phyloP scores from a whole-genome alignment of 2,888 invertebrate species.

The Rhaphigaster nebulosa region DNA sequence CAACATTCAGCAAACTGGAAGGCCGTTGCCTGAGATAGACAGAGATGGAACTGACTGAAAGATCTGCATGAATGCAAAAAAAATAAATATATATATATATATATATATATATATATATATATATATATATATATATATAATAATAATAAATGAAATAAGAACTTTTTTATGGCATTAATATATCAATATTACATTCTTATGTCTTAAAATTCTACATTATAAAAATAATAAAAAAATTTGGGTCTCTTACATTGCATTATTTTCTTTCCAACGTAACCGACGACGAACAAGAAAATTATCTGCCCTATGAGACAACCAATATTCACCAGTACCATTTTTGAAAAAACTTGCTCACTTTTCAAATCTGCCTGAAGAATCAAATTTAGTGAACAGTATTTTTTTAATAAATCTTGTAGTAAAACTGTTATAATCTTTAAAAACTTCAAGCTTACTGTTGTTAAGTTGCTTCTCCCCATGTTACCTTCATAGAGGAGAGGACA shows the following conservation, averaged over 20 bases:
- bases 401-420: neutral
- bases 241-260: neutral
- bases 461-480: neutral
- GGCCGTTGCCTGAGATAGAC: too few species aligned
- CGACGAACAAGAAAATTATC: neutral
- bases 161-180: too few species aligned
- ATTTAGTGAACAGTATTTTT: neutral
- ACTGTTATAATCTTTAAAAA: neutral
- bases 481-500: slow-evolving; percentile 27
- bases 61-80: too few species aligned
- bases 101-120: too few species aligned
- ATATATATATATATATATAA: too few species aligned
- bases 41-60: too few species aligned
- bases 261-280: neutral
- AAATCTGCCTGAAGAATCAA: neutral
- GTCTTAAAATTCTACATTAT: too few species aligned
- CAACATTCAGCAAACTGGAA: too few species aligned
- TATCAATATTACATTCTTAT: too few species aligned
- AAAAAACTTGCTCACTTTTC: neutral
- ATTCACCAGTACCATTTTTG: neutral
- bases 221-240: too few species aligned
- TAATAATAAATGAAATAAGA: too few species aligned
- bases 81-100: too few species aligned
- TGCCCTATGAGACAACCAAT: neutral
- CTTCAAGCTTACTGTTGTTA: neutral